These are phyloP conservation scores for Bibio marci DNA, from an alignment of 2,888 invertebrate genomes.

Conservation along the genomic window DNA sequence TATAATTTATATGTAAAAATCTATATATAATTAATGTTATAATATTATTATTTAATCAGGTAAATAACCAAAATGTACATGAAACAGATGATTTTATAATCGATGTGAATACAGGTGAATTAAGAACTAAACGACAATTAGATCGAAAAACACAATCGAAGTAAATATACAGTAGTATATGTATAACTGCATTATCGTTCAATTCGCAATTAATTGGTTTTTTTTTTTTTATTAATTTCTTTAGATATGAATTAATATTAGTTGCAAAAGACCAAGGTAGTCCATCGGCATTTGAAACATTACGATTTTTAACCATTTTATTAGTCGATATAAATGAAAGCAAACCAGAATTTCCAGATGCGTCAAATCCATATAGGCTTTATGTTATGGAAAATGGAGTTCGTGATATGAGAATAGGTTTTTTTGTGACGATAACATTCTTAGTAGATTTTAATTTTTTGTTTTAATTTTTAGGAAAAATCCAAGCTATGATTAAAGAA, in stretches of 20 bases:
- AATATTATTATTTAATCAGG: conserved; percentile 6
- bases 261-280: conserved; percentile 71
- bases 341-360: conserved; percentile 53
- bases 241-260: conserved; percentile 44
- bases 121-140: conserved; percentile 59
- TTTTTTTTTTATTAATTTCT: not conserved
- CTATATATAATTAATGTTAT: not conserved
- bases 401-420: conserved; percentile 42
- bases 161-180: conserved; percentile 14
- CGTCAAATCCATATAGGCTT: conserved; percentile 46
- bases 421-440: not conserved
- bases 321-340: conserved; percentile 71
- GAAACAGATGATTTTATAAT: conserved; percentile 72
- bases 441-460: too few species aligned
- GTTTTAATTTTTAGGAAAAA: conserved; percentile 12
- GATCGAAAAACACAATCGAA: conserved; percentile 55
- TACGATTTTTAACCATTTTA: conserved; percentile 54
- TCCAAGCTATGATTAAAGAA: conserved; percentile 33
- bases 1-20: too few species aligned
- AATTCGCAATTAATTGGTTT: not conserved
- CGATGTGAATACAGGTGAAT: conserved; percentile 59
- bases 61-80: conserved; percentile 48
- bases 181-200: too few species aligned
- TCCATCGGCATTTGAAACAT: conserved; percentile 61
- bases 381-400: conserved; percentile 53